Evolutionary conservation across 1,140 invertebrate species (phyloP).

Genomic region (Ericerus pela): DNA sequence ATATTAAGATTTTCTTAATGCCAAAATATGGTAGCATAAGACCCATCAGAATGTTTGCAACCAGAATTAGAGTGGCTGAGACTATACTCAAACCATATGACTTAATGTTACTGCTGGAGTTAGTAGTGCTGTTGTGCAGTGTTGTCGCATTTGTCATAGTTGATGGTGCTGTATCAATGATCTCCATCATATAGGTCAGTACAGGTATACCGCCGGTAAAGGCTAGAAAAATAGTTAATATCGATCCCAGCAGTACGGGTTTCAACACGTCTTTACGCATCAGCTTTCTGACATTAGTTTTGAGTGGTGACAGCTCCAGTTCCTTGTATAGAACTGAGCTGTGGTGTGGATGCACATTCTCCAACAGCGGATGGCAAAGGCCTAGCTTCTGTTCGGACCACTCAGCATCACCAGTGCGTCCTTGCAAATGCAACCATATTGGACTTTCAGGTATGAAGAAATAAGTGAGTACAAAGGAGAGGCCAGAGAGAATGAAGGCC

Average conservation of each 20-base stretch:
- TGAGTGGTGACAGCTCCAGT: too few relatives aligned
- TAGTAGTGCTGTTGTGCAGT: too few relatives aligned
- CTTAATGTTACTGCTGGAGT: too few relatives aligned
- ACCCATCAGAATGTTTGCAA: too few relatives aligned
- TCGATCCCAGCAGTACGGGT: neutral
- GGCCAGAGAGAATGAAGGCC: slow-evolving; percentile 30
- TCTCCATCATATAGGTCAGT: too few relatives aligned
- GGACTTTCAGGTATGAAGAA: slow-evolving; percentile 40
- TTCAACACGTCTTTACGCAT: neutral
- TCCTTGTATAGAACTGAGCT: neutral
- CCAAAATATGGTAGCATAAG: too few relatives aligned
- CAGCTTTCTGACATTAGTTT: too few relatives aligned
- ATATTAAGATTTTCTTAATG: too few relatives aligned
- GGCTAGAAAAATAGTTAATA: neutral
- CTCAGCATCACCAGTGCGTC: slow-evolving; percentile 22
- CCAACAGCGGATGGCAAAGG: slow-evolving; percentile 1
- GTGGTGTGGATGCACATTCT: neutral
- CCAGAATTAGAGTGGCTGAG: too few relatives aligned
- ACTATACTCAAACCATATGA: too few relatives aligned
- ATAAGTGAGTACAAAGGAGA: slow-evolving; percentile 26
- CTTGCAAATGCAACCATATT: slow-evolving; percentile 31
- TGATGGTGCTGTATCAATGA: too few relatives aligned
- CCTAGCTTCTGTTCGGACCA: slow-evolving; percentile 20
- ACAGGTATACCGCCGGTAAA: neutral
- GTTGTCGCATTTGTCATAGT: too few relatives aligned